Evolutionary conservation across 2,113 vertebrate species (phyloP).

Genomic region (Thryonomys swinderianus): DNA sequence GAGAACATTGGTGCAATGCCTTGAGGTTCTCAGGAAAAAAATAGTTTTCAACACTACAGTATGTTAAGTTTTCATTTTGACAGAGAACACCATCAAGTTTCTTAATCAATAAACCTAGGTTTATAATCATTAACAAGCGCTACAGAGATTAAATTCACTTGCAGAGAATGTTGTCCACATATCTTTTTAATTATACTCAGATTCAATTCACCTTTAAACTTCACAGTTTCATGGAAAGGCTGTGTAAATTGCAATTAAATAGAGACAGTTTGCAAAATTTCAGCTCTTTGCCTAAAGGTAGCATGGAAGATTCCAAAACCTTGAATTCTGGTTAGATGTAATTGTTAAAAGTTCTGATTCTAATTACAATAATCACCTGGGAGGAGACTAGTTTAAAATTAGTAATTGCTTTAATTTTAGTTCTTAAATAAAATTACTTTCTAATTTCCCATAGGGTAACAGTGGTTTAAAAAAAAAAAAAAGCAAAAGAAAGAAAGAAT

Average conservation of each 20-base stretch:
- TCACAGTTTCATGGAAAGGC: conserved; percentile 34
- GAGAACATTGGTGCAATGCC: conserved; percentile 59
- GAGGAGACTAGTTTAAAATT: conserved; percentile 78
- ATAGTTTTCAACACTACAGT: conserved; percentile 34
- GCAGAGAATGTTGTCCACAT: conserved; percentile 55
- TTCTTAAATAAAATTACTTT: conserved; percentile 81
- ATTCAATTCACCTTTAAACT: conserved; percentile 65
- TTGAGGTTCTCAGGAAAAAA: conserved; percentile 26
- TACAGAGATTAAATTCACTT: conserved; percentile 50
- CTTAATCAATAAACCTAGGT: conserved; percentile 49
- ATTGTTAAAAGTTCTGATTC: conserved; percentile 64
- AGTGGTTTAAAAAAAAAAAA: conserved; percentile 56
- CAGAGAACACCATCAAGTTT: conserved; percentile 41
- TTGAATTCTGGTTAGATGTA: conserved; percentile 36
- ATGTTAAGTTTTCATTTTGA: conserved; percentile 57
- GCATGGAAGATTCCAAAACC: conserved; percentile 41
- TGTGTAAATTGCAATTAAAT: conserved; percentile 52
- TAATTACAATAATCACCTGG: conserved; percentile 76
- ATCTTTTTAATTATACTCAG: conserved; percentile 69
- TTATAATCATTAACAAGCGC: conserved; percentile 64
- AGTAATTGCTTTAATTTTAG: conserved; percentile 78
- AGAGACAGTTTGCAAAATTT: conserved; percentile 53
- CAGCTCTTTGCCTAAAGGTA: conserved; percentile 21
- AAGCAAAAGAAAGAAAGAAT: not conserved
- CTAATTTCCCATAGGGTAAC: conserved; percentile 65